Evolutionary conservation across 2,888 invertebrate genomes (phyloP).

Genomic region (Leuctra nigra): DNA sequence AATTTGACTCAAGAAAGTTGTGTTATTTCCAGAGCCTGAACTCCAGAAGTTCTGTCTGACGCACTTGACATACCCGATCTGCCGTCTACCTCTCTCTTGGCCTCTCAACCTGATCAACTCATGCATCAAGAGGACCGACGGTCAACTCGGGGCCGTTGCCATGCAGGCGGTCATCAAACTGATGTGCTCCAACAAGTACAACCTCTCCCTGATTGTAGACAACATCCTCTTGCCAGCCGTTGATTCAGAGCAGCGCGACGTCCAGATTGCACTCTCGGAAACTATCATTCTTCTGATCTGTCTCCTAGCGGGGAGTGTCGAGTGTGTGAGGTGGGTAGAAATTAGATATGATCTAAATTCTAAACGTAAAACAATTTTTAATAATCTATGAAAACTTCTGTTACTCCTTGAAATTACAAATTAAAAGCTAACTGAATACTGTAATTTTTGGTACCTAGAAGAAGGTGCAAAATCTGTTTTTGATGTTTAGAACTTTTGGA

Average conservation of each 20-base stretch:
- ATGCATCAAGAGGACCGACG: slow-evolving; percentile 32
- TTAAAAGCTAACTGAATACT: too few relatives aligned
- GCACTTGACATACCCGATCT: neutral
- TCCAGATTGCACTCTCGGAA: slow-evolving; percentile 34
- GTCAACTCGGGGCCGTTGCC: slow-evolving; percentile 33
- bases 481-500: too few relatives aligned
- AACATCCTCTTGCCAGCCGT: slow-evolving; percentile 35
- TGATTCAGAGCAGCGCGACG: slow-evolving; percentile 29
- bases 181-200: slow-evolving; percentile 30
- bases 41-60: neutral
- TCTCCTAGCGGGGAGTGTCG: neutral
- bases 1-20: too few relatives aligned
- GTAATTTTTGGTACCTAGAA: too few relatives aligned
- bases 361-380: too few relatives aligned
- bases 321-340: neutral
- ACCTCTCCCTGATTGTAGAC: slow-evolving; percentile 33
- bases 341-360: too few relatives aligned
- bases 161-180: slow-evolving; percentile 34
- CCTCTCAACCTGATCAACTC: slow-evolving; percentile 34
- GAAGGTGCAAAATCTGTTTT: too few relatives aligned
- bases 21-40: neutral
- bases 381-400: too few relatives aligned
- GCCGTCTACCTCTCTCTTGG: slow-evolving; percentile 19
- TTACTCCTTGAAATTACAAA: too few relatives aligned
- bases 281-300: slow-evolving; percentile 33